Evolutionary conservation across 2,888 invertebrate genomes (phyloP).

Genomic region (Sphecodes monilicornis): DNA sequence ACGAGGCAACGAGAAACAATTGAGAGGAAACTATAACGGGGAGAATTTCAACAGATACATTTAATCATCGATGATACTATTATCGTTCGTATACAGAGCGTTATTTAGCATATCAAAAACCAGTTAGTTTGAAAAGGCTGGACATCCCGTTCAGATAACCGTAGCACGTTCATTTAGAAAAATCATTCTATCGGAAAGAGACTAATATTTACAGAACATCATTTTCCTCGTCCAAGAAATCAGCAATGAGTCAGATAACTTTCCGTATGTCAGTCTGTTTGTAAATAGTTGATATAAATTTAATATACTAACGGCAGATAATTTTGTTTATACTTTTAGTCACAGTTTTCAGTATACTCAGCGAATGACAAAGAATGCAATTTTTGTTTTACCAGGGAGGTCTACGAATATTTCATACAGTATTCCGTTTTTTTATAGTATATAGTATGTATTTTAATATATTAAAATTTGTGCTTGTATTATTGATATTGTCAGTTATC

Average conservation of each 20-base stretch:
- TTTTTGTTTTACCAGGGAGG: too few species aligned
- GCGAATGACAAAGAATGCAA: too few species aligned
- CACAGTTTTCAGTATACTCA: not conserved
- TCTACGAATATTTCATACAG: too few species aligned
- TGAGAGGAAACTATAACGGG: not conserved
- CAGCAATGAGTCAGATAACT: not conserved
- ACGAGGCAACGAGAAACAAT: not conserved
- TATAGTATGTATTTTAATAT: too few species aligned
- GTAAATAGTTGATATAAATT: not conserved
- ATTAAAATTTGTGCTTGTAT: not conserved
- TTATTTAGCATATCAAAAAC: not conserved
- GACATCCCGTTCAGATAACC: not conserved
- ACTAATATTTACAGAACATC: not conserved
- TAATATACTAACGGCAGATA: not conserved
- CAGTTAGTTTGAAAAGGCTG: not conserved
- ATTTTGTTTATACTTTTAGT: not conserved
- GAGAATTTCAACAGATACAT: not conserved
- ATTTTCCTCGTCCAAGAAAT: not conserved
- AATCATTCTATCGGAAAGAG: not conserved
- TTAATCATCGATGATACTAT: not conserved
- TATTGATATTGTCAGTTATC: not conserved
- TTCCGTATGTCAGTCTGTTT: not conserved
- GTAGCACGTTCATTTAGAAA: constrained; percentile 12
- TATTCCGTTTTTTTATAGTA: not conserved
- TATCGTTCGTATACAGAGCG: not conserved